Evolutionary conservation across 2,113 vertebrate genomes (phyloP).

Genomic region (Edolisoma coerulescens): DNA sequence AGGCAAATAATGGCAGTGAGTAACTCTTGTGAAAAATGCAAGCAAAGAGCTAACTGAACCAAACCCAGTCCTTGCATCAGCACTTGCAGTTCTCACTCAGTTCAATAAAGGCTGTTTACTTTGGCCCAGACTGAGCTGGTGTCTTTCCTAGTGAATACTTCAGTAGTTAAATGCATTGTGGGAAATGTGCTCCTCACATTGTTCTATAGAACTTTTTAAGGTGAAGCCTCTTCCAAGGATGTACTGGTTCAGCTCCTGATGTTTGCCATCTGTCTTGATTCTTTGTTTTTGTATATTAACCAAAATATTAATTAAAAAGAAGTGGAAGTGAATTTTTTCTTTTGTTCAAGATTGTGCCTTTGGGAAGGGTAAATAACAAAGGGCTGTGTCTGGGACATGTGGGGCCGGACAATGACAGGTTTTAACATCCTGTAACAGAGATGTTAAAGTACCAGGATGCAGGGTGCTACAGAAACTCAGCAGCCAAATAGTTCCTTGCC

Average conservation of each 20-base stretch:
- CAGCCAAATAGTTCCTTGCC: background rate
- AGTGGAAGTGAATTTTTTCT: background rate
- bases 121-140: background rate
- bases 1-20: background rate
- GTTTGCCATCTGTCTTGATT: background rate
- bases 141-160: background rate
- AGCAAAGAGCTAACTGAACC: background rate
- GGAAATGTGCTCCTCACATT: background rate
- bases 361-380: background rate
- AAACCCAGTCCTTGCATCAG: background rate
- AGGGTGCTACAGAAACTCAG: background rate
- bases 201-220: background rate
- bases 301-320: slow-evolving; percentile 45
- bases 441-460: background rate
- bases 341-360: background rate
- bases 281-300: slow-evolving; percentile 24
- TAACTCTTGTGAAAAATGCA: background rate
- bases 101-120: background rate
- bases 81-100: background rate
- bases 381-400: background rate
- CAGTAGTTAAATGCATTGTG: background rate
- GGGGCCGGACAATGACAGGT: background rate
- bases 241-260: background rate
- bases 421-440: background rate
- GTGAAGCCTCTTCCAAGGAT: background rate